Base-by-base conservation (phyloP, 2,113 vertebrate species). In the Myotis brandtii region DNA sequence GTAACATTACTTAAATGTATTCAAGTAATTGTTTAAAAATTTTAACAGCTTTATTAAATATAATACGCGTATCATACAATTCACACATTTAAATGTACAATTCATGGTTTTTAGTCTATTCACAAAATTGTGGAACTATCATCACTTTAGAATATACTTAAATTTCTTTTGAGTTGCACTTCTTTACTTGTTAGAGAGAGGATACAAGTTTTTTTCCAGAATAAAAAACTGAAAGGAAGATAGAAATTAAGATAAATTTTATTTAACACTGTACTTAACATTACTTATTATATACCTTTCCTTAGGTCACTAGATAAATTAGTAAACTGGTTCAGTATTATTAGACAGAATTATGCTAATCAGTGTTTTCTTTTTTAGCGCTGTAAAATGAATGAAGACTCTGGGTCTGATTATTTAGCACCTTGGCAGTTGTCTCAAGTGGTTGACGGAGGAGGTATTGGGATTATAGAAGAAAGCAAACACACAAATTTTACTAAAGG, bases 301-400 rank as follows among this genome's bases (percentile, higher is more conserved):
- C 75, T 94, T 89, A 70, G 69, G 21, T 84, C 48, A 37, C 32
- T 75, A 30, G 37, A 20, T 96, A 91, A 94, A 86, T 88, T 75
- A 72, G 54, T 93, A 96, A 89, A 86, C 43, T 91, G 54, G 21
- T 40, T 90, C n/a, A 52, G 4, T 85, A 70, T 91, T 93, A 76
- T 70, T 23, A 37, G 86, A 27, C 40, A 93, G 37, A 82, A 77
- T 59, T 70, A 59, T 66, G 40, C 67, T 84, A 91, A 80, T 34
- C 21, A 69, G 10, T 77, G 1, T 81, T 79, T 88, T 90, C 30
- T 95, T 96, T 84, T 96, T 98, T 25, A 99, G 99, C 98, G 99
- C 30, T 99, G 99, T 98, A 98, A 99, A 50, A 99, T 99, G 99
- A 99, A 99, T 59, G 99, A 99, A 92, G 99, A 99, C 86, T 98